Conservation (phyloP, 1,140 invertebrate genomes). For the Anastrepha obliqua region DNA sequence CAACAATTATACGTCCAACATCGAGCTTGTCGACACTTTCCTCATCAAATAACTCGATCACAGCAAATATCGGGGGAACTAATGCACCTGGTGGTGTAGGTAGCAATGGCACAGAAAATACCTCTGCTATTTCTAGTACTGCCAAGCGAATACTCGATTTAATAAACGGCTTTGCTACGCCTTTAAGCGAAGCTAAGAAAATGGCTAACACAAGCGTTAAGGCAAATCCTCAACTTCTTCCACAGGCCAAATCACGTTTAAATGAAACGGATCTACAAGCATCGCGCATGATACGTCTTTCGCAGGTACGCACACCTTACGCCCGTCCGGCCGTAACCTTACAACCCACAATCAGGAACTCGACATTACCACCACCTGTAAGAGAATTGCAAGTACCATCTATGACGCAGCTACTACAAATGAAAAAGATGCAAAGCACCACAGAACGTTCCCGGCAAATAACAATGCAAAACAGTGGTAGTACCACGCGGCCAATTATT, state of each 20-base stretch:
- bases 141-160: conserved; percentile 82
- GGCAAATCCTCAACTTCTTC: conserved; percentile 60
- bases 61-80: background rate
- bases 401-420: conserved; percentile 77
- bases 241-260: conserved; percentile 60
- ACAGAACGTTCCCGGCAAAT: conserved; percentile 80
- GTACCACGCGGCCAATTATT: background rate
- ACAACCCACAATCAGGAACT: conserved; percentile 53
- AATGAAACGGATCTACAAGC: conserved; percentile 58
- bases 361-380: conserved; percentile 52
- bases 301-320: conserved; percentile 59
- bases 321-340: conserved; percentile 55
- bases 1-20: conserved; percentile 60
- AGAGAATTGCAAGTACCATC: conserved; percentile 77
- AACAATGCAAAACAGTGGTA: conserved; percentile 64
- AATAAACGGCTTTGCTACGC: conserved; percentile 84
- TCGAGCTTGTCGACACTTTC: conserved; percentile 64
- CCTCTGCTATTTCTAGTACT: conserved; percentile 76
- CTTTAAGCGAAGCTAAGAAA: conserved; percentile 82
- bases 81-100: background rate
- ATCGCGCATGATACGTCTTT: conserved; percentile 55
- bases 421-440: conserved; percentile 79
- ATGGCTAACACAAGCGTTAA: conserved; percentile 76
- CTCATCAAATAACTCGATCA: conserved; percentile 57
- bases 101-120: conserved; percentile 60